phyloP scores from a whole-genome alignment of 2,797 vertebrate genomes.

The Premnoplex brunnescens region DNA sequence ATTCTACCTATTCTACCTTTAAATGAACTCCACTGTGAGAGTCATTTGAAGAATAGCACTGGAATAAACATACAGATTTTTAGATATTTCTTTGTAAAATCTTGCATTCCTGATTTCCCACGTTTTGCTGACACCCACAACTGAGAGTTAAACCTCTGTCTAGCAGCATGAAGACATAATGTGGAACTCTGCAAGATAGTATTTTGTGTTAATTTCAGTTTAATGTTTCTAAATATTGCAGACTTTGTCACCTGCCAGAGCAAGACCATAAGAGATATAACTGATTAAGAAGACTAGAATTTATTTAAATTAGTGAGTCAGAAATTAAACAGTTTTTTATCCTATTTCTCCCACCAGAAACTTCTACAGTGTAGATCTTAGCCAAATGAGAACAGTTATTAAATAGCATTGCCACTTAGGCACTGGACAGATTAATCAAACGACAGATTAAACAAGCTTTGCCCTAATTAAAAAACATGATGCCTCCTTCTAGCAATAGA shows the following conservation, averaged over 20 bases:
- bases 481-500: background rate
- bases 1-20: background rate
- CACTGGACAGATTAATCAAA: background rate
- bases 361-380: background rate
- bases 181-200: background rate
- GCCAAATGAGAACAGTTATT: background rate
- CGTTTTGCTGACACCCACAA: background rate
- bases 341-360: background rate
- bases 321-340: background rate
- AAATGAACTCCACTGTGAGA: background rate
- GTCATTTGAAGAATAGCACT: background rate
- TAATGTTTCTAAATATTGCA: background rate
- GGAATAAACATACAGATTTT: background rate
- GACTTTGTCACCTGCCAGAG: background rate
- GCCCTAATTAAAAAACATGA: slow-evolving; percentile 8
- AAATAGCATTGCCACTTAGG: background rate
- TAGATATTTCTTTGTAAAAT: background rate
- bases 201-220: background rate
- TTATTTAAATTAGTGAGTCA: background rate
- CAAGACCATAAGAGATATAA: background rate
- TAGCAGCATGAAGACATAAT: background rate
- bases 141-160: background rate
- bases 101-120: background rate
- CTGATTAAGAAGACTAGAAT: background rate
- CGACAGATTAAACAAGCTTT: background rate